A percentile compares a stretch with the other conserved stretches of the same genome.
Conservation (phyloP, 2,797 vertebrate genomes). For the Melanotaenia boesemani region DNA sequence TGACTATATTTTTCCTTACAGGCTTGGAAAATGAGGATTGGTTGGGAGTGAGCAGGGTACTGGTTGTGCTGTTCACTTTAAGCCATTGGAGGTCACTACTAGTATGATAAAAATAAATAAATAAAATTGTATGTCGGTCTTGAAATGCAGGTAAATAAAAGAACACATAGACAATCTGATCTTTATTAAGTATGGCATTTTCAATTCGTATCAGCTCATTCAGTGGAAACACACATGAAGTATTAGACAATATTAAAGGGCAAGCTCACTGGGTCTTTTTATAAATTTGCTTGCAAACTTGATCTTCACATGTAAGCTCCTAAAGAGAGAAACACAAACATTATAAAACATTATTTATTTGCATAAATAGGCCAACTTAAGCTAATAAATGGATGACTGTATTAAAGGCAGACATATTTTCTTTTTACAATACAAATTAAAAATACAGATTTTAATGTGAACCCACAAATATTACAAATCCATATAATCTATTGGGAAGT, state of each 20-base stretch:
- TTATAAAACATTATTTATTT: too few relatives aligned
- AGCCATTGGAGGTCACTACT: background rate
- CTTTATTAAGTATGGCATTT: background rate
- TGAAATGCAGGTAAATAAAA: background rate
- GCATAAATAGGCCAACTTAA: background rate
- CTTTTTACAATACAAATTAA: background rate
- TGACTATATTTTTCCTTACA: background rate
- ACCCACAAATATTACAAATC: background rate
- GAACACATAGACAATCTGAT: background rate
- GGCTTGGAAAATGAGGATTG: background rate
- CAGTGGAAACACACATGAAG: background rate
- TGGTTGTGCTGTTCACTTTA: background rate
- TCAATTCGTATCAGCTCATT: background rate
- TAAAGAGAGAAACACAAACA: constrained; percentile 38
- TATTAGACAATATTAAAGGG: background rate
- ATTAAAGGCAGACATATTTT: background rate
- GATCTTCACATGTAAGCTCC: constrained; percentile 78
- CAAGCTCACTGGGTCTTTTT: constrained; percentile 66
- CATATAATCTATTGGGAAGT: background rate
- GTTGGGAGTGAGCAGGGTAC: background rate
- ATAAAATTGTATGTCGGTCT: too few relatives aligned
- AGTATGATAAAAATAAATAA: too few relatives aligned
- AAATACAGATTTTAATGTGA: background rate
- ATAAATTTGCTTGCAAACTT: constrained; percentile 82
- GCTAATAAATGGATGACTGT: background rate